Evolutionary conservation across 2,113 vertebrate species (phyloP).

Genomic region (Anguilla japonica): DNA sequence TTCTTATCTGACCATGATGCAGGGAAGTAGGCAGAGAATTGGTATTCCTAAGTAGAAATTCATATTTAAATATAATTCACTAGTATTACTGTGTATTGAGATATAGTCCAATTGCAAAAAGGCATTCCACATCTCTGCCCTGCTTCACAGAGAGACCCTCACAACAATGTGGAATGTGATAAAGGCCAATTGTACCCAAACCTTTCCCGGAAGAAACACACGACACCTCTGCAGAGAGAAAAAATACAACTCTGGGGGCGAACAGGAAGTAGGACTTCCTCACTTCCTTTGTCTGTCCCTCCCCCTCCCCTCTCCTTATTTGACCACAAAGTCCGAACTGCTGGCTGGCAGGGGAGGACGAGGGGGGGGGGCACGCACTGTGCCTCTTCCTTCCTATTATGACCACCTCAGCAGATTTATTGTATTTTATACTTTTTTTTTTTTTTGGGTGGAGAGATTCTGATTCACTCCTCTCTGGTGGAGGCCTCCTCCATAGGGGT

Average conservation of each 20-base stretch:
- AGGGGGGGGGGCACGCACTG: neutral
- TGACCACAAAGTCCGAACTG: neutral
- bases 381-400: neutral
- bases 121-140: neutral
- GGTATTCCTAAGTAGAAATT: too few species aligned
- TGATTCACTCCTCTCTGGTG: slow-evolving; percentile 75
- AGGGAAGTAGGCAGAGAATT: neutral
- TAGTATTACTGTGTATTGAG: neutral
- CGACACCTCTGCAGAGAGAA: slow-evolving; percentile 28
- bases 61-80: neutral
- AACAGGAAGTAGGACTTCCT: neutral
- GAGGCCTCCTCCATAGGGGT: slow-evolving; percentile 73
- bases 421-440: neutral
- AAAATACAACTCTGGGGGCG: neutral
- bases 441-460: slow-evolving; percentile 21
- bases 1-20: too few species aligned
- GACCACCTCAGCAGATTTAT: neutral
- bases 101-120: slow-evolving; percentile 7
- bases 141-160: neutral
- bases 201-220: slow-evolving; percentile 32
- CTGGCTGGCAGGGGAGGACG: neutral
- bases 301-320: neutral
- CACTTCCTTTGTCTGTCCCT: neutral
- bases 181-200: slow-evolving; percentile 39
- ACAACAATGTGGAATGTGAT: slow-evolving; percentile 19